Evolutionary conservation across 2,888 invertebrate genomes (phyloP).

Genomic region (Artemia sinica): DNA sequence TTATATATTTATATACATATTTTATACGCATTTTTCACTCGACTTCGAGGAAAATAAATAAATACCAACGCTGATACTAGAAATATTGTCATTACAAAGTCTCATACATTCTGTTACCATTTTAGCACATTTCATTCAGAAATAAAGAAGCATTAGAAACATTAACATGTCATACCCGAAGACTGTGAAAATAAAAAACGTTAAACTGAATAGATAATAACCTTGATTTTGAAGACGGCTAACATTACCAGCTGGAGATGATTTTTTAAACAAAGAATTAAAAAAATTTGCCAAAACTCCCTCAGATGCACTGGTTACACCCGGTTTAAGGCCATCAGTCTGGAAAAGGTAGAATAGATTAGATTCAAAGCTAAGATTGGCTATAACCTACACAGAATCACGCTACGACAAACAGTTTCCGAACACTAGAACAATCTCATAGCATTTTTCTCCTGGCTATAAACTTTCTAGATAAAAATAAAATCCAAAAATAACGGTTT

Average conservation of each 20-base stretch:
- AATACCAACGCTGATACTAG: no score
- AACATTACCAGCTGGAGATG: conserved; percentile 3
- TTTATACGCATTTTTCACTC: no score
- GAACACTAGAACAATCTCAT: neutral
- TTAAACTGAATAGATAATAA: neutral
- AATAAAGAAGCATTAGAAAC: no score
- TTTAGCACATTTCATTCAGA: no score
- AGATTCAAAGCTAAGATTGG: neutral
- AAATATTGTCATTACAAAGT: no score
- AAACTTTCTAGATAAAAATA: conserved; percentile 35
- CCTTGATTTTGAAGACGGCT: conserved; percentile 1
- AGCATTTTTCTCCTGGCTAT: neutral
- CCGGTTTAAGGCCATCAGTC: conserved; percentile 54
- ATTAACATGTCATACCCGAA: no score
- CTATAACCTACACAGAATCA: no score
- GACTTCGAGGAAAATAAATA: no score
- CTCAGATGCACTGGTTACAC: conserved; percentile 51
- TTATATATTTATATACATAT: no score
- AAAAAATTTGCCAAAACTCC: conserved; percentile 94
- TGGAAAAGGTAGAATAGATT: conserved; percentile 30
- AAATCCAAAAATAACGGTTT: conserved; percentile 27
- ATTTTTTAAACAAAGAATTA: conserved; percentile 86
- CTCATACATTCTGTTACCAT: no score
- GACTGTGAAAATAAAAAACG: no score
- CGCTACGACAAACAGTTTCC: no score